Base-by-base conservation (phyloP, 2,888 invertebrate species). In the Masnerella sp. region DNA sequence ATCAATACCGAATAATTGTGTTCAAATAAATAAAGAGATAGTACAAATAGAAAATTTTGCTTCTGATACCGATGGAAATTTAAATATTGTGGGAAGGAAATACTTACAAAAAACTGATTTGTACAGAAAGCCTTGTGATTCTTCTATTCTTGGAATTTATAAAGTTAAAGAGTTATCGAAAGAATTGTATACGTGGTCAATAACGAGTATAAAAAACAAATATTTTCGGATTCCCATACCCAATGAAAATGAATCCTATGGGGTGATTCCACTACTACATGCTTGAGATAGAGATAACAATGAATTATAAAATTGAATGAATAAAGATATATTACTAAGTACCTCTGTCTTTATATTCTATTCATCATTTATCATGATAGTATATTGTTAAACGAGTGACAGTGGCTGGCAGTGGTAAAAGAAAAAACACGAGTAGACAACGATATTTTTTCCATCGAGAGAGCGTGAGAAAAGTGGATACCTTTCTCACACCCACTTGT, bases 11-110 rank as follows among this genome's bases (percentile, higher is more conserved):
- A 18, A 34, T 17, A 51, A 51, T 9, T 51, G 34, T 15, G 28
- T 28, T 15, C 4, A 30, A 47, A 9, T 47, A 14, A n/a, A 9
- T 5, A 11, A 4, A 7, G 34, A 47, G 1, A 17, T 51, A 8
- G 12, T 51, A 12, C 11, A 18, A 2, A 51, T 51, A 5, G 18
- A 51, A 34, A 51, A 51, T 12, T 51, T 51, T 34, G 34, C 51
- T 4, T 34, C 51, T 1, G 2, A 32, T 9, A 17, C 5, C 3
- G 17, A 51, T 20, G 20, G 12, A 18, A 51, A 2, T 5, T 11
- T 51, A 8, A 8, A 30, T 11, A 20, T 51, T 20, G 11, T 51
- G 5, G 51, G 51, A 1, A 12, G 42, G 15, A 56, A 56, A 43
- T 56, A 56, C n/a, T n/a, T 43, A 0, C 3, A 5, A 7, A 1